Evolutionary conservation across 2,113 vertebrate species (phyloP).

Genomic region (Helogale parvula): DNA sequence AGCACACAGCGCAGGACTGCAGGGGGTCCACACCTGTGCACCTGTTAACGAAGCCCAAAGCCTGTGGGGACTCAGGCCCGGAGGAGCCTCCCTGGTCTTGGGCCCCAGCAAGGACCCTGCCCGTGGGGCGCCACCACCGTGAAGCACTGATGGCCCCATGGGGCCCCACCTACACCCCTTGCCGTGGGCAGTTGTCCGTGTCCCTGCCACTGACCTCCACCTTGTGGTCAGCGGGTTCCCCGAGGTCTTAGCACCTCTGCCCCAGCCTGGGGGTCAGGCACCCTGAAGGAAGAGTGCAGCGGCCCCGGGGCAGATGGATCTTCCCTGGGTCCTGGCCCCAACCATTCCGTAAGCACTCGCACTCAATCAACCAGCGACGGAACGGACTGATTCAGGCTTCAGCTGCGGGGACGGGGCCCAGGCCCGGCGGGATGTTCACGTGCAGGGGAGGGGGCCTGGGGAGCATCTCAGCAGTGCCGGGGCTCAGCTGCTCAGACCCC

Average conservation of each 20-base stretch:
- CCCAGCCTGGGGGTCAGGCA: neutral
- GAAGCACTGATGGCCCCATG: neutral
- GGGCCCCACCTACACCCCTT: neutral
- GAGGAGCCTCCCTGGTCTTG: neutral
- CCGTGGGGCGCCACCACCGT: neutral
- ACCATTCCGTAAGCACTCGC: neutral
- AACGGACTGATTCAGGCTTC: neutral
- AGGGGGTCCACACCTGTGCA: neutral
- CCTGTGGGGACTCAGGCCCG: neutral
- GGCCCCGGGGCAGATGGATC: neutral
- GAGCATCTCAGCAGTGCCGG: neutral
- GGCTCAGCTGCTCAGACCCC: neutral
- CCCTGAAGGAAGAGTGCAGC: neutral
- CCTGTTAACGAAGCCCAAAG: neutral
- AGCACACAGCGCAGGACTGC: neutral
- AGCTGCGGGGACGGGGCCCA: rapidly evolving
- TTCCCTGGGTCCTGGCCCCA: neutral
- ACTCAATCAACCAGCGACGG: neutral
- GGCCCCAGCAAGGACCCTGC: no score
- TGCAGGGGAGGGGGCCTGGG: neutral
- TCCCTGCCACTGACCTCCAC: neutral
- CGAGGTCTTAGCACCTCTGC: no score
- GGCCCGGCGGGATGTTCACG: no score
- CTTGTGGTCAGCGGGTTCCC: neutral
- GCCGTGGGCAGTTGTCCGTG: neutral